A percentile compares a stretch with the other conserved stretches of the same genome.
phyloP scores from a whole-genome alignment of 2,888 invertebrate genomes.

The Drosophila buzzatii region DNA sequence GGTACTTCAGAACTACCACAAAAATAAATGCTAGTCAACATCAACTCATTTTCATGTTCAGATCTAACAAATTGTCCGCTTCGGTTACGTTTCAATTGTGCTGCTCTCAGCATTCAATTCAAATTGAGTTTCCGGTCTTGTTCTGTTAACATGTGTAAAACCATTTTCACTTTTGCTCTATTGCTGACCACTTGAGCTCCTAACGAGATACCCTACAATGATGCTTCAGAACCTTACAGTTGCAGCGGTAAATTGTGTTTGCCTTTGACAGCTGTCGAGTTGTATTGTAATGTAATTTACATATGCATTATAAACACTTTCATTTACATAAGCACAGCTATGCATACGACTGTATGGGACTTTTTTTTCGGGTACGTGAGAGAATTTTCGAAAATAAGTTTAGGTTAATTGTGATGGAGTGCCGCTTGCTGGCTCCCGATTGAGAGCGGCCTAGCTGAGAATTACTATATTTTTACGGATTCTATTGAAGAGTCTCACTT shows the following conservation, averaged over 20 bases:
- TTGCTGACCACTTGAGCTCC: slow-evolving; percentile 42
- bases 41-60: slow-evolving; percentile 25
- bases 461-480: neutral
- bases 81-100: slow-evolving; percentile 40
- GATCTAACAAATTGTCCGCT: slow-evolving; percentile 37
- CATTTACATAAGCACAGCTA: slow-evolving; percentile 10
- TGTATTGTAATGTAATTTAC: slow-evolving; percentile 68
- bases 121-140: slow-evolving; percentile 69
- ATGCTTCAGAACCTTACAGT: slow-evolving; percentile 53
- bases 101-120: slow-evolving; percentile 54
- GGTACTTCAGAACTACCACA: slow-evolving; percentile 11
- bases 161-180: slow-evolving; percentile 67
- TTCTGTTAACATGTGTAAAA: slow-evolving; percentile 48
- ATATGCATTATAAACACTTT: slow-evolving; percentile 44
- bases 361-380: slow-evolving; percentile 44
- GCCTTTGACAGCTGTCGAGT: slow-evolving; percentile 71
- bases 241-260: slow-evolving; percentile 41
- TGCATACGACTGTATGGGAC: neutral
- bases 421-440: neutral
- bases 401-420: slow-evolving; percentile 14
- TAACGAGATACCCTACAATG: slow-evolving; percentile 42
- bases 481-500: neutral
- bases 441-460: neutral
- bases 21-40: slow-evolving; percentile 21
- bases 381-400: slow-evolving; percentile 36